Conservation (phyloP, 2,113 vertebrate species). For the Hemiprocne comata region DNA sequence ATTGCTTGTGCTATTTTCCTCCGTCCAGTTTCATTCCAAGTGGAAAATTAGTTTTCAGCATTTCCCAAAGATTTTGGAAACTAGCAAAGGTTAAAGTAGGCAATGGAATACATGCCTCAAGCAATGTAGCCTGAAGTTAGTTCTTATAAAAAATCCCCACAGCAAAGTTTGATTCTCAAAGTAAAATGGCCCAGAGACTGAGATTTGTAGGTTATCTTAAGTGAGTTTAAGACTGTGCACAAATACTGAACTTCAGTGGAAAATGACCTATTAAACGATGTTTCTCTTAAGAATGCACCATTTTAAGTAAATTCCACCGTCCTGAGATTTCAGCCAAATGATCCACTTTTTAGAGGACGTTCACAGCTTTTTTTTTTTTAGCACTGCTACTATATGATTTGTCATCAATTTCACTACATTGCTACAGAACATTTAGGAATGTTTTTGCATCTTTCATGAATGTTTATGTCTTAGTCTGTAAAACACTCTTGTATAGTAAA, state of each 20-base stretch:
- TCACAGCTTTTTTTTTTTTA: not conserved
- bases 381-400: not conserved
- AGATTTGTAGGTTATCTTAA: not conserved
- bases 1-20: not conserved
- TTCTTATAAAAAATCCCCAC: not conserved
- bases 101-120: not conserved
- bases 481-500: not conserved
- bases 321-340: not conserved
- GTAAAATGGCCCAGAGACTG: not conserved
- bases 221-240: not conserved
- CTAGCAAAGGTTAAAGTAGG: not conserved
- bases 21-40: not conserved
- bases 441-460: not conserved
- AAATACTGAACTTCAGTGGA: not conserved
- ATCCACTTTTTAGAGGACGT: not conserved
- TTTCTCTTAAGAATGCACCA: not conserved
- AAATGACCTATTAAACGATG: not conserved
- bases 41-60: not conserved
- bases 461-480: not conserved
- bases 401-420: not conserved
- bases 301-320: not conserved
- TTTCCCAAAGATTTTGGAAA: slow-evolving; percentile 23
- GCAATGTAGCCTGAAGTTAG: not conserved
- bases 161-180: not conserved
- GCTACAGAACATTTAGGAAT: not conserved